Evolutionary conservation across 2,113 vertebrate species (phyloP), one percentile per base, ranked within the genome.

Genomic region (Neoarius graeffei): DNA sequence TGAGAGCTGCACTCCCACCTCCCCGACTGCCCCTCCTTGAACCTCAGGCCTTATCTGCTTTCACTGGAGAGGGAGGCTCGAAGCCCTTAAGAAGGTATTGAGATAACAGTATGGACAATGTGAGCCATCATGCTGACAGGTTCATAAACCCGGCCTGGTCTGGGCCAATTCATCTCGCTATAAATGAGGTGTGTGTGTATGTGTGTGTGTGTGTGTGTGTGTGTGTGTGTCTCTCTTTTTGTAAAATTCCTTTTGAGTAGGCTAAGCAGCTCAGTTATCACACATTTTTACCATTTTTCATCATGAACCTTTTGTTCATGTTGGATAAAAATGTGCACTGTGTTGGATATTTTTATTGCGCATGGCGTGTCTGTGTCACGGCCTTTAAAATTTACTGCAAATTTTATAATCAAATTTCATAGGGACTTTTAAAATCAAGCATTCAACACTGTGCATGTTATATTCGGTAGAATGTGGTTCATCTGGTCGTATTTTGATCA

Each of bases 51-150:
- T 96, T 95, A 97, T 97, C 96, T 96, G 92, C 95, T 95, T 96
- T 95, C 93, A 89, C 92, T 93, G 94, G 94, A 96, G 94, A 93
- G 95, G 92, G 93, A 94, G 95, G 95, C 95, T 96, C 94, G 95
- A 95, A 95, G 92, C 93, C 89, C 88, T 85, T 9, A 92, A 93
- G 92, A 92, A 93, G 94, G 71, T 62, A 82, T 93, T 90, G 90
- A 94, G 95, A 95, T 95, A 95, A 95, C 91, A 94, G 88, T 82
- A 80, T 62, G 54, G 84, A 88, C 89, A 87, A 90, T 91, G 89
- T 88, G 30, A 84, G 89, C 93, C 92, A 90, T 88, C 88, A 73
- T 89, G 79, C 85, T 90, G 92, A 90, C 91, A 90, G 90, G 92
- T 91, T 71, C 80, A 64, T 90, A 93, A 89, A 82, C 87, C 83